These are phyloP conservation scores for Limnephilus rhombicus DNA, from an alignment of 2,888 invertebrate species.

Conservation along the genomic window DNA sequence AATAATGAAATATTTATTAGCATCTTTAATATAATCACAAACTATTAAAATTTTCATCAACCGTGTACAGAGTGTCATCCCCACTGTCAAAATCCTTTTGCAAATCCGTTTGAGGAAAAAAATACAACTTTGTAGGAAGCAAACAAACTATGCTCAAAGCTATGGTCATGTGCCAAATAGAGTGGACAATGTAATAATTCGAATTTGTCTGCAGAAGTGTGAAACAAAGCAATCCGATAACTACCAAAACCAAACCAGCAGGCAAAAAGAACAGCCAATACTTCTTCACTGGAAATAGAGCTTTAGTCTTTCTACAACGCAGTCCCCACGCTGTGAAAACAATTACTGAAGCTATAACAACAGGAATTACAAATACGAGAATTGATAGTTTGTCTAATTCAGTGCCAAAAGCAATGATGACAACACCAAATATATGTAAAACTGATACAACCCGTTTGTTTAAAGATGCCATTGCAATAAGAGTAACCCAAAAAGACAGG, in stretches of 20 bases:
- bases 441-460: conserved; percentile 79
- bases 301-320: conserved; percentile 79
- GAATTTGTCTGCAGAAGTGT: conserved; percentile 90
- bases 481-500: conserved; percentile 91
- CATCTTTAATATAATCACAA: no score
- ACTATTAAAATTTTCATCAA: no score
- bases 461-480: conserved; percentile 89
- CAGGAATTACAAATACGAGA: conserved; percentile 87
- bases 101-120: conserved; percentile 68
- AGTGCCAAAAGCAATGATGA: conserved; percentile 87
- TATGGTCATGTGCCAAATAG: conserved; percentile 92
- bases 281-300: conserved; percentile 80
- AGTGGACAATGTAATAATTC: conserved; percentile 93
- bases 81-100: no score
- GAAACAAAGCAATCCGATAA: conserved; percentile 86
- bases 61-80: no score
- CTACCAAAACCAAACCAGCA: conserved; percentile 83
- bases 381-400: conserved; percentile 90
- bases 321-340: conserved; percentile 85
- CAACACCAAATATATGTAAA: conserved; percentile 87
- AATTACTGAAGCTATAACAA: conserved; percentile 82
- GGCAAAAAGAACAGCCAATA: conserved; percentile 82
- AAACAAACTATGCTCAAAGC: conserved; percentile 88
- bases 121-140: conserved; percentile 83
- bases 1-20: no score